These are phyloP conservation scores for Novumbra hubbsi DNA, from an alignment of 2,797 vertebrate species.

Conservation along the genomic window DNA sequence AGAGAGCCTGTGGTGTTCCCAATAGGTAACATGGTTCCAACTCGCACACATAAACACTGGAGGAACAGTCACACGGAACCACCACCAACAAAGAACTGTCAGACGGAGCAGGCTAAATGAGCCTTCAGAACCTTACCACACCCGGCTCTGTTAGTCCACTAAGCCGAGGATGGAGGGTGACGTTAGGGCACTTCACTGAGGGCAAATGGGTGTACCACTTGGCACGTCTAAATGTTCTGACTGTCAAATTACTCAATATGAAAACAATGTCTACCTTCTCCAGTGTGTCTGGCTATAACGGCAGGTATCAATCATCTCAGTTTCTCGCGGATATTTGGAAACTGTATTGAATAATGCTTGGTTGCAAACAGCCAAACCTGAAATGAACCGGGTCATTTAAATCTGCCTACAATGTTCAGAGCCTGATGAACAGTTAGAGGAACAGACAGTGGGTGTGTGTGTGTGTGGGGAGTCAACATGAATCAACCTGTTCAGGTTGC, in stretches of 20 bases:
- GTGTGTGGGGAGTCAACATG: background rate
- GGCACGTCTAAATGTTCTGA: background rate
- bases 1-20: background rate
- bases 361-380: background rate
- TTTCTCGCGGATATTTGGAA: background rate
- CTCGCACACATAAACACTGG: slow-evolving; percentile 32
- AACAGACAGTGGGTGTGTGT: background rate
- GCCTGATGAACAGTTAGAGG: background rate
- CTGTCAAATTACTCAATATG: background rate
- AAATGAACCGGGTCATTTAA: background rate
- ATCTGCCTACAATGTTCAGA: background rate
- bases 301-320: background rate
- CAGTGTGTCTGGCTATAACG: background rate
- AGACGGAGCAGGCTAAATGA: slow-evolving; percentile 4
- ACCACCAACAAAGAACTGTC: slow-evolving; percentile 29
- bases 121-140: slow-evolving; percentile 15
- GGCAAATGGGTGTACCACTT: background rate
- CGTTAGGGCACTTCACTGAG: slow-evolving; percentile 3
- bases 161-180: background rate
- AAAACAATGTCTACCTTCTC: background rate
- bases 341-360: background rate
- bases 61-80: slow-evolving; percentile 33
- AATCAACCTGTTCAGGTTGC: slow-evolving; percentile 4
- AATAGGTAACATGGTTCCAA: background rate
- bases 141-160: slow-evolving; percentile 12